Percentiles rank a stretch among this genome's conserved stretches.
Conservation (phyloP, 2,888 invertebrate species). For the Coronaproctus castanopsis region DNA sequence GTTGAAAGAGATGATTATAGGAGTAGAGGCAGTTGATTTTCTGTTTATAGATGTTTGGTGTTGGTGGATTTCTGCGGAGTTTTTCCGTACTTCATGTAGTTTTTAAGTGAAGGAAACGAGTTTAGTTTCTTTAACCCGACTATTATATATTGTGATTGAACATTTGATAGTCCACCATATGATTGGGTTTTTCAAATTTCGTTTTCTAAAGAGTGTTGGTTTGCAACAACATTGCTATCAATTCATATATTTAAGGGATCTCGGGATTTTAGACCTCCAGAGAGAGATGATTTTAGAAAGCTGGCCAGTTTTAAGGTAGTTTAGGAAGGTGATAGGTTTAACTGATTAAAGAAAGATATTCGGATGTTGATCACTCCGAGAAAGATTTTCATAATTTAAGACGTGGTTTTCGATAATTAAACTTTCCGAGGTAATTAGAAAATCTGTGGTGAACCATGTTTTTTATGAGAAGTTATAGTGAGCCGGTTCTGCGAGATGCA, state of each 20-base stretch:
- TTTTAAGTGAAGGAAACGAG: not conserved
- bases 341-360: not conserved
- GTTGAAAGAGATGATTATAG: no score
- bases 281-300: not conserved
- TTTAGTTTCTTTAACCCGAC: not conserved
- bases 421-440: not conserved
- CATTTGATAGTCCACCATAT: not conserved
- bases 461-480: not conserved
- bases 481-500: no score
- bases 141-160: not conserved
- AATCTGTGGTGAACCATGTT: not conserved
- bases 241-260: not conserved
- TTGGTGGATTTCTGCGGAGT: no score
- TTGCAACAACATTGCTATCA: not conserved
- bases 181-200: not conserved
- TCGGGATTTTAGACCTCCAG: not conserved
- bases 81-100: not conserved
- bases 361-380: not conserved
- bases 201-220: not conserved
- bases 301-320: not conserved
- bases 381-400: not conserved
- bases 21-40: no score
- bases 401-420: not conserved
- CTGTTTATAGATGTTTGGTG: no score
- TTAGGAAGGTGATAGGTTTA: not conserved